Conservation (phyloP, 2,888 invertebrate genomes). For the Melangyna quadrimaculata region DNA sequence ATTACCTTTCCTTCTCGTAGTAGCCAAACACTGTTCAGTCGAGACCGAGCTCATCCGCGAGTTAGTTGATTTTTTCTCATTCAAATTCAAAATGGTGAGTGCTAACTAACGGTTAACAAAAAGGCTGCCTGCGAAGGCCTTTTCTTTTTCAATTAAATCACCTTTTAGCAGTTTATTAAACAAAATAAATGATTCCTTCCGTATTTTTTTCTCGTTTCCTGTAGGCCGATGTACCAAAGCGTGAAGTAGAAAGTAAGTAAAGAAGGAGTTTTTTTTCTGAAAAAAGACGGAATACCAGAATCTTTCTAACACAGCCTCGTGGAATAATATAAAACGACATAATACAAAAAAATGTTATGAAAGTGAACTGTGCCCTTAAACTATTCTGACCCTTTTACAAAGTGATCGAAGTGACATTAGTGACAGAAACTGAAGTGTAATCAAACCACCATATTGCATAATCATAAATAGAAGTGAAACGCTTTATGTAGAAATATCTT, state of each 20-base stretch:
- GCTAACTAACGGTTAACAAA: conserved; percentile 72
- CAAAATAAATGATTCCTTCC: conserved; percentile 22
- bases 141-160: conserved; percentile 46
- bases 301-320: conserved; percentile 25
- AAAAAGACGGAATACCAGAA: conserved; percentile 20
- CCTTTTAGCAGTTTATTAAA: conserved; percentile 22
- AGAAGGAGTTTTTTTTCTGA: conserved; percentile 8
- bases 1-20: conserved; percentile 80
- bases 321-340: conserved; percentile 28
- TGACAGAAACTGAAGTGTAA: conserved; percentile 21
- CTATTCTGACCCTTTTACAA: background rate
- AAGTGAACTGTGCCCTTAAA: conserved; percentile 46
- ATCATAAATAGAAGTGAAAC: conserved; percentile 12
- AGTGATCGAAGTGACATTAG: conserved; percentile 28
- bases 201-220: conserved; percentile 80
- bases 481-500: background rate
- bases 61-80: conserved; percentile 82
- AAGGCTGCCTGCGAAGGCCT: conserved; percentile 49
- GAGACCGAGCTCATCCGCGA: conserved; percentile 81
- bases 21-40: conserved; percentile 80
- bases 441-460: conserved; percentile 46
- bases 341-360: background rate
- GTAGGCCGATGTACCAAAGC: conserved; percentile 92
- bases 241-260: conserved; percentile 94
- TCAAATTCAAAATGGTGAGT: conserved; percentile 86